Evolutionary conservation across 2,888 invertebrate species (phyloP).

Genomic region (Mantis religiosa): DNA sequence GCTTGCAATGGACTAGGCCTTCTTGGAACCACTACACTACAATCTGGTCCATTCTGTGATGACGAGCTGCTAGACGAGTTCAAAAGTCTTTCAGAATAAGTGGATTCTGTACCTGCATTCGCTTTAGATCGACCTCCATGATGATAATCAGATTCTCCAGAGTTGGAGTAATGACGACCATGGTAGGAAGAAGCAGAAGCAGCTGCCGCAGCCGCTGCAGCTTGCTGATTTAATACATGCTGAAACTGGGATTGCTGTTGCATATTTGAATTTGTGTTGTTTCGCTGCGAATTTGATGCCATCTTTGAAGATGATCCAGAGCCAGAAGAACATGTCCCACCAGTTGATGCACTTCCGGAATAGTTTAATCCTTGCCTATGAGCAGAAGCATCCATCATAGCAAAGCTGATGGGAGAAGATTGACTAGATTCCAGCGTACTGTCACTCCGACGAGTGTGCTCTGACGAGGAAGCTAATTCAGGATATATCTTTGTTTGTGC

Average conservation of each 20-base stretch:
- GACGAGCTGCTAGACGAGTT: conserved; percentile 53
- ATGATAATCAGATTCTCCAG: conserved; percentile 22
- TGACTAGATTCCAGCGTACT: conserved; percentile 57
- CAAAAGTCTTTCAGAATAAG: conserved; percentile 23
- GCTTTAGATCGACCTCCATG: conserved; percentile 16
- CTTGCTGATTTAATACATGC: conserved; percentile 33
- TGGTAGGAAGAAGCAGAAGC: conserved; percentile 19
- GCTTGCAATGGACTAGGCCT: conserved; percentile 65
- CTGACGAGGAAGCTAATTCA: conserved; percentile 50
- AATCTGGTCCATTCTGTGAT: conserved; percentile 60
- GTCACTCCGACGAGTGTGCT: conserved; percentile 39
- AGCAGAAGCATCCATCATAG: conserved; percentile 60
- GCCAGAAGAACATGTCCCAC: conserved; percentile 6
- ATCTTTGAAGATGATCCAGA: conserved; percentile 23
- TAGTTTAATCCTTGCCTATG: conserved; percentile 51
- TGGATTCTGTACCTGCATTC: conserved; percentile 11
- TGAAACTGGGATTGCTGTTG: conserved; percentile 27
- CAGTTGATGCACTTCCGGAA: conserved; percentile 42
- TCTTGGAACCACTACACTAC: conserved; percentile 60
- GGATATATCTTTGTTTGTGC: conserved; percentile 75
- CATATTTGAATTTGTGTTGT: conserved; percentile 15
- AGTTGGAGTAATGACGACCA: conserved; percentile 24
- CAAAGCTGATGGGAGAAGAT: conserved; percentile 72
- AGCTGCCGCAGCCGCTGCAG: background rate
- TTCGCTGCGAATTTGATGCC: conserved; percentile 24